Percentiles rank a stretch among this genome's conserved stretches.
phyloP scores from a whole-genome alignment of 2,797 vertebrate genomes.

The Trachops cirrhosus region DNA sequence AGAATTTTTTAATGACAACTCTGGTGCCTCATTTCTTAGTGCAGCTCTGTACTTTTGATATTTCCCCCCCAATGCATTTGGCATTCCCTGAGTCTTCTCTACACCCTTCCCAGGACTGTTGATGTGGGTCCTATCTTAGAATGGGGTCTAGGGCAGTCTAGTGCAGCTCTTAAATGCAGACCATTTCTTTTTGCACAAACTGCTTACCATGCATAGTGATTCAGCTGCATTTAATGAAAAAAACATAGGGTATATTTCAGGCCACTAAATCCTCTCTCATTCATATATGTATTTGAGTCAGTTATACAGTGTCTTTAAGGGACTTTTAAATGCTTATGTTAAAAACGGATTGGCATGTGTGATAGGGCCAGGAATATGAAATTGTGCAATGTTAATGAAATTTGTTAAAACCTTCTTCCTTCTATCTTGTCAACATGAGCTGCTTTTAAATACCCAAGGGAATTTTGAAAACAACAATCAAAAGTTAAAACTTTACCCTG shows the following conservation, averaged over 20 bases:
- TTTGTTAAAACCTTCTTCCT: neutral
- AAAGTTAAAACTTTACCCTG: constrained; percentile 17
- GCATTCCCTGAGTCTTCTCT: constrained; percentile 17
- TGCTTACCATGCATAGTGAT: constrained; percentile 44
- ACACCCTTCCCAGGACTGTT: constrained; percentile 36
- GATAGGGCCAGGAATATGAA: constrained; percentile 42
- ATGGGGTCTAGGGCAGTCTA: neutral
- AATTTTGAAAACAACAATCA: constrained; percentile 36
- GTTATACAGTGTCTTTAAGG: neutral
- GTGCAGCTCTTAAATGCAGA: neutral
- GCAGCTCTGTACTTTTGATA: constrained; percentile 31
- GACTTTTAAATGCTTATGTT: constrained; percentile 22
- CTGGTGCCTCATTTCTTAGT: constrained; percentile 64
- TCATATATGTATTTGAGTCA: constrained; percentile 10
- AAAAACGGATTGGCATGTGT: neutral
- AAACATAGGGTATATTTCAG: neutral
- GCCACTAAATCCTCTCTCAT: neutral
- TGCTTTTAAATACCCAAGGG: constrained; percentile 7
- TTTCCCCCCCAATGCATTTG: constrained; percentile 24
- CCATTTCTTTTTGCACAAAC: constrained; percentile 25
- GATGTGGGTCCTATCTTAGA: constrained; percentile 63
- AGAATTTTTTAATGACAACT: constrained; percentile 42
- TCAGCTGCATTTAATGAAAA: constrained; percentile 35
- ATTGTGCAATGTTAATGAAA: constrained; percentile 42
- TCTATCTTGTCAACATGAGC: constrained; percentile 8